Base-by-base conservation (phyloP, 2,797 vertebrate species). In the Leuciscus waleckii region DNA sequence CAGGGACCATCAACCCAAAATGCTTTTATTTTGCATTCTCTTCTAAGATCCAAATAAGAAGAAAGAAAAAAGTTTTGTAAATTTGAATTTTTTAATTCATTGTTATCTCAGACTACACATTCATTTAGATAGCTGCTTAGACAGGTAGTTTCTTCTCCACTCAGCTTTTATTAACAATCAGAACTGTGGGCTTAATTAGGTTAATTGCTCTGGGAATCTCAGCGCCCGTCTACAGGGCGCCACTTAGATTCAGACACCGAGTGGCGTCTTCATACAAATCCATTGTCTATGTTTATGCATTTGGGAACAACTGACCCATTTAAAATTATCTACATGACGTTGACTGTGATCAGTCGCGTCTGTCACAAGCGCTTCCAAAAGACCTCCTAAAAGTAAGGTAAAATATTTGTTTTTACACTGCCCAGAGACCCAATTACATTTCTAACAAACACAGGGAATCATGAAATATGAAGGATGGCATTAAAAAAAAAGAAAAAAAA, bases 121-220 rank as follows among this genome's bases (percentile, higher is more conserved):
- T 58, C 3, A 69, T 69, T 78, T 51, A 58, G 35, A 83, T 65
- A 17, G 67, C 46, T 80, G 61, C 54, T 83, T 75, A 85, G 41
- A 70, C 51, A 80, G 79, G 81, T 86, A 86, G 32, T 51, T 63
- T 84, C 87, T 65, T 78, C 77, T 54, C 51, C 68, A 82, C 65
- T 77, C 21, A 63, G 69, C 46, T 49, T 56, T 82, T 68, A 82
- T 79, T 75, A 68, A 77, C 49, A 71, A 73, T 75, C 81, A 68
- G 63, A 83, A 76, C 76, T 65, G 81, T 41, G 9, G 63, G 79
- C 70, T 81, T 74, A 88, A 88, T 85, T 86, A 77, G 87, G 87
- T 88, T 85, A 83, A 83, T 86, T 88, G 84, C 79, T 83, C 76
- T 85, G 87, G 87, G 87, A 88, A 88, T 83, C 83, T 84, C 67